These are phyloP conservation scores for Pipra filicauda DNA, from an alignment of 2,113 vertebrate genomes.

Conservation along the genomic window DNA sequence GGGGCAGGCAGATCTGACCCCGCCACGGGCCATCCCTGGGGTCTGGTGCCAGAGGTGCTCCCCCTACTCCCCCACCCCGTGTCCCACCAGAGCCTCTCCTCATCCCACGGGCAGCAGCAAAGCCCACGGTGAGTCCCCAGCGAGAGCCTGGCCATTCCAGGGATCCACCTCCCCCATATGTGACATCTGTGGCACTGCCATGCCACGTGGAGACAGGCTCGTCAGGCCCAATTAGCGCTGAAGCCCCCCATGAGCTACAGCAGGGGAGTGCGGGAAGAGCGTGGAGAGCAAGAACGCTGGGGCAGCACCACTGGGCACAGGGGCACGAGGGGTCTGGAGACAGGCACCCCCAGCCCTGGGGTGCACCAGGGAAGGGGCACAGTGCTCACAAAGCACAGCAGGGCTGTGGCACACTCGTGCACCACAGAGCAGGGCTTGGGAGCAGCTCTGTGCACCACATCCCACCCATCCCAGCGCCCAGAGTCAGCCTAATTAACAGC, in stretches of 20 bases:
- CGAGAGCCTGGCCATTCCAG: fast-evolving
- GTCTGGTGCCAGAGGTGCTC: neutral
- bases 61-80: fast-evolving
- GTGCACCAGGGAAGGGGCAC: fast-evolving
- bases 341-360: neutral
- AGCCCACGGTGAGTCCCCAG: neutral
- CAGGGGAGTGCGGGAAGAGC: neutral
- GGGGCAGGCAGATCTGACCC: neutral
- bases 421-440: fast-evolving
- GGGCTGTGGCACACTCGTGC: neutral
- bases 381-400: neutral
- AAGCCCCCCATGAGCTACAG: neutral
- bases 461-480: neutral
- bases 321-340: neutral
- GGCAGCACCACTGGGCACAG: fast-evolving
- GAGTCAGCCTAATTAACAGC: neutral
- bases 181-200: neutral
- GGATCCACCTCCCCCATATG: neutral
- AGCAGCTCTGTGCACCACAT: fast-evolving
- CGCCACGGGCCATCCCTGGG: fast-evolving
- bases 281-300: fast-evolving
- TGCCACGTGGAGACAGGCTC: neutral
- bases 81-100: neutral
- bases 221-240: slow-evolving; percentile 38
- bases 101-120: fast-evolving